Evolutionary conservation across 2,797 vertebrate species (phyloP), one percentile per base, ranked within the genome.

Genomic region (Otus scops): DNA sequence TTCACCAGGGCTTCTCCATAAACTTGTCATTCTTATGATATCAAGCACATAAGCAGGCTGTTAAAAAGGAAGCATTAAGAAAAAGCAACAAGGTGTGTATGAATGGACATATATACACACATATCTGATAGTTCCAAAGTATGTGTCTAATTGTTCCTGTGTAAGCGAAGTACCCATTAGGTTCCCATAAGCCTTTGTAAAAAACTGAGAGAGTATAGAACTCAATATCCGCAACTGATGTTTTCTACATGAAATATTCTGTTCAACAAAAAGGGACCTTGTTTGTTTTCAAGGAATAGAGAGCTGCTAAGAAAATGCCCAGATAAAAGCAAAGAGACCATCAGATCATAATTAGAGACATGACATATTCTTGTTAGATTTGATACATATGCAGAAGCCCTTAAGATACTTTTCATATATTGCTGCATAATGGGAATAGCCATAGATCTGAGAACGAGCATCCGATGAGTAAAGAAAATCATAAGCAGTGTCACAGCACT

Each of bases 1-100:
- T 76, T 69, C 9, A 20, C 13, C 13, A 43, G 61, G 18, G 22
- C 20, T 85, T 73, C 26, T 60, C 47, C 27, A 34, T 4, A 36
- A 69, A 53, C 6, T 11, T 77, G 78, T 85, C 19, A 67, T 34
- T 19, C 10, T 34, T 54, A 38, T 1, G 1, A 22, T 50, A 45
- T 27, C n/a, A 53, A 89, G 30, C 19, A 28, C 2, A 2, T 20
- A 81, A 51, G 15, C 8, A 95, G 24, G 13, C 23, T 61, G 2
- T 48, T 73, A 39, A 59, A 89, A 82, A 79, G 15, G 13, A 81
- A 67, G 34, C 13, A 43, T 41, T 76, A 50, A 81, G 23, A 70
- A 41, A 30, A 14, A 45, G 4, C 3, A 11, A 20, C 1, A 0
- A 15, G 10, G 7, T 13, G 3, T 11, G 2, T 11, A 13, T 4